These are phyloP conservation scores for Thunnus thynnus DNA, from an alignment of 2,113 vertebrate species.

Conservation along the genomic window DNA sequence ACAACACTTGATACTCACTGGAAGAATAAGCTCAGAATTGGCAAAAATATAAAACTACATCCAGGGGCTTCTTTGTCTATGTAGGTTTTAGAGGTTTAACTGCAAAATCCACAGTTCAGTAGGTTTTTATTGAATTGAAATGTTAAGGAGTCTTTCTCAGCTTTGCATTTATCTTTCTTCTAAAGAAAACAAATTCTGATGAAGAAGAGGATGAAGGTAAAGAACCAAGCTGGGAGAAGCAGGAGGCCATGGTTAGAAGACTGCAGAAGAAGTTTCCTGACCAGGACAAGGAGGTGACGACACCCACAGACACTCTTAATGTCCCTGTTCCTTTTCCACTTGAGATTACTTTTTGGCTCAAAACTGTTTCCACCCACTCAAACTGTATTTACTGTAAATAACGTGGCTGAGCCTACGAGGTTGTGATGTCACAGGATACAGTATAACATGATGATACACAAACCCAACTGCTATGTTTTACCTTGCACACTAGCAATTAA, in stretches of 20 bases:
- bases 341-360: neutral
- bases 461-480: too few species aligned
- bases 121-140: neutral
- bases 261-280: conserved; percentile 92
- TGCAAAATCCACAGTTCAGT: neutral
- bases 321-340: neutral
- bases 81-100: too few species aligned
- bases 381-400: neutral
- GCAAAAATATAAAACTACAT: too few species aligned
- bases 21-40: too few species aligned
- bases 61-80: too few species aligned
- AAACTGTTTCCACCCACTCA: neutral
- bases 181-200: conserved; percentile 32
- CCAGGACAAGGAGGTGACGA: conserved; percentile 90
- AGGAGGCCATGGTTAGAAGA: conserved; percentile 89
- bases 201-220: conserved; percentile 55
- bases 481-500: too few species aligned
- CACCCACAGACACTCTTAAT: neutral
- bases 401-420: too few species aligned
- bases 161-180: neutral
- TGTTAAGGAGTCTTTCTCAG: neutral
- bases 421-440: too few species aligned
- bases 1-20: too few species aligned
- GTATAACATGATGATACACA: too few species aligned
- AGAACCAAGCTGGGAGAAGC: conserved; percentile 86